A percentile compares a stretch with the other conserved stretches of the same genome.
phyloP scores from a whole-genome alignment of 2,888 invertebrate species.

The Hyles lineata region DNA sequence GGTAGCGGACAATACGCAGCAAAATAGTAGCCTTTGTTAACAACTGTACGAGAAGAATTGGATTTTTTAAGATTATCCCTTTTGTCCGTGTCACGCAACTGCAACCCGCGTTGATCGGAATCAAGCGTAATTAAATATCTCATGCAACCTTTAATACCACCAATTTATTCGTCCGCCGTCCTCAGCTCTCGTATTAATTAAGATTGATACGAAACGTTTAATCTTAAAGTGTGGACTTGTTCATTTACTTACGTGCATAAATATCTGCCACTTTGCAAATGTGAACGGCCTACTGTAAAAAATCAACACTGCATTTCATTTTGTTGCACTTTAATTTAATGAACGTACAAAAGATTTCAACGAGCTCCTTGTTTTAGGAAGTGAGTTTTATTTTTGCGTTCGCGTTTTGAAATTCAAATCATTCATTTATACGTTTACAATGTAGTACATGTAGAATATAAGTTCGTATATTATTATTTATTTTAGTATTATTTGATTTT shows the following conservation, averaged over 20 bases:
- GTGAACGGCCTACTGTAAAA: conserved; percentile 54
- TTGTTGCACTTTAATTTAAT: conserved; percentile 52
- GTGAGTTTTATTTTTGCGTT: conserved; percentile 22
- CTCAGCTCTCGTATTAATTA: conserved; percentile 73
- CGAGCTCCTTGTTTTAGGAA: conserved; percentile 50
- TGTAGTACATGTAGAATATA: not conserved
- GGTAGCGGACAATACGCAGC: too few relatives aligned
- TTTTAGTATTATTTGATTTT: too few relatives aligned
- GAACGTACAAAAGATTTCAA: conserved; percentile 75
- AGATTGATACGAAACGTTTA: conserved; percentile 75
- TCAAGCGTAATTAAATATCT: conserved; percentile 81
- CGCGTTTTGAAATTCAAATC: conserved; percentile 11
- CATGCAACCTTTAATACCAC: conserved; percentile 75
- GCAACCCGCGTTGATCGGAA: conserved; percentile 70
- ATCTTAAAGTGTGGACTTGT: conserved; percentile 50
- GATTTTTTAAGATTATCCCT: conserved; percentile 62
- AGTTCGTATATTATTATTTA: too few relatives aligned
- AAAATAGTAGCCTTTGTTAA: conserved; percentile 38
- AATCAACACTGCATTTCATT: conserved; percentile 44
- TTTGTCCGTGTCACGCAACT: conserved; percentile 76
- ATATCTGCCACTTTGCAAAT: conserved; percentile 55
- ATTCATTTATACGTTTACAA: not conserved
- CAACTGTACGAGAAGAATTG: conserved; percentile 49
- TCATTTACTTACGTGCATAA: conserved; percentile 56
- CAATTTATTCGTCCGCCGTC: conserved; percentile 75